These are phyloP conservation scores for Drosophila rhopaloa DNA, from an alignment of 1,140 invertebrate species.

Conservation along the genomic window DNA sequence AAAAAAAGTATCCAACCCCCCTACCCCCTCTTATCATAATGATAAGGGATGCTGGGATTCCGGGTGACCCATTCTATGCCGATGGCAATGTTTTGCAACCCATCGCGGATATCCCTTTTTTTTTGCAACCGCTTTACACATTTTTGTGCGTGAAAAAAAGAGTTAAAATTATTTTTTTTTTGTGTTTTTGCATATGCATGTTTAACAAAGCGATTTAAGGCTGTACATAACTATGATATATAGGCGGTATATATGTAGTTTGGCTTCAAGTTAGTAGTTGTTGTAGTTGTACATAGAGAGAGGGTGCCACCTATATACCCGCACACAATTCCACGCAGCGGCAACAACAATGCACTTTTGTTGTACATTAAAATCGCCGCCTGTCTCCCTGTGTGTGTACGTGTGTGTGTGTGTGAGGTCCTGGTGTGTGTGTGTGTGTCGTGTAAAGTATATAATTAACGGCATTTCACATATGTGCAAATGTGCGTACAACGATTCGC, in stretches of 20 bases:
- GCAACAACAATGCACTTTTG: slow-evolving; percentile 71
- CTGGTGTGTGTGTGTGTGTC: slow-evolving; percentile 27
- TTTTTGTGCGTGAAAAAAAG: slow-evolving; percentile 73
- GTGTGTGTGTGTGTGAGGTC: slow-evolving; percentile 25
- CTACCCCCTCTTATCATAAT: slow-evolving; percentile 20
- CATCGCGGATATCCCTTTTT: slow-evolving; percentile 27
- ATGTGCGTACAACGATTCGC: slow-evolving; percentile 43
- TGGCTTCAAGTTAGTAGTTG: slow-evolving; percentile 49
- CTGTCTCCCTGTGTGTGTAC: slow-evolving; percentile 40
- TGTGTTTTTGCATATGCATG: neutral
- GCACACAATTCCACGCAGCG: slow-evolving; percentile 33
- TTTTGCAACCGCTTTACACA: slow-evolving; percentile 49
- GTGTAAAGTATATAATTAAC: slow-evolving; percentile 81
- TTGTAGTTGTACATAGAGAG: slow-evolving; percentile 55
- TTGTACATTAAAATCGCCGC: slow-evolving; percentile 79
- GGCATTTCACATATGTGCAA: slow-evolving; percentile 55
- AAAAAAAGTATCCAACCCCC: neutral
- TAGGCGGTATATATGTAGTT: slow-evolving; percentile 31
- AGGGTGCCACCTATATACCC: slow-evolving; percentile 62
- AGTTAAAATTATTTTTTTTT: slow-evolving; percentile 55
- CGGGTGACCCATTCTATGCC: slow-evolving; percentile 27
- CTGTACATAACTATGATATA: slow-evolving; percentile 39
- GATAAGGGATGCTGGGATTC: slow-evolving; percentile 29
- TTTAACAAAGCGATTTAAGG: slow-evolving; percentile 64
- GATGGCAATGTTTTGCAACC: neutral